phyloP scores from a whole-genome alignment of 2,797 vertebrate species.

The Neopelma chrysocephalum region DNA sequence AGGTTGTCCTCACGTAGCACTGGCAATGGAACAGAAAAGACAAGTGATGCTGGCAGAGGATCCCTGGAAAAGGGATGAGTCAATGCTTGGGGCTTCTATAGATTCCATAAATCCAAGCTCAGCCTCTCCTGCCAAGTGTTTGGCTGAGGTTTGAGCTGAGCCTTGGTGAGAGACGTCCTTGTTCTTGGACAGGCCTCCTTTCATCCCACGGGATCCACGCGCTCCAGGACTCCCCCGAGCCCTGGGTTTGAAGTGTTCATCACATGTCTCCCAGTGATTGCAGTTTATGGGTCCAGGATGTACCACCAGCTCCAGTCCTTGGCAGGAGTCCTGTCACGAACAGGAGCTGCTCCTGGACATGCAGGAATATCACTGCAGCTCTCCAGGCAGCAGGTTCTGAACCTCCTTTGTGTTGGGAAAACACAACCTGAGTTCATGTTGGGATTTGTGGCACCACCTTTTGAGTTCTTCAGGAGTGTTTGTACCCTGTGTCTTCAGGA shows the following conservation, averaged over 20 bases:
- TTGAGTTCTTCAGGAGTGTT: neutral
- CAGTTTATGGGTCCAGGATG: accelerated
- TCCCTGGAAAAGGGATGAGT: neutral
- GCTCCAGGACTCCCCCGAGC: neutral
- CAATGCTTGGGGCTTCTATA: accelerated
- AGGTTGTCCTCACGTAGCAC: accelerated
- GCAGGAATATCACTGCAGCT: accelerated
- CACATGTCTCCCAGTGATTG: neutral
- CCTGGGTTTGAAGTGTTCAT: neutral
- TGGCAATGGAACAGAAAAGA: neutral
- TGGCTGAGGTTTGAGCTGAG: neutral
- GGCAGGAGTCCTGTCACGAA: neutral
- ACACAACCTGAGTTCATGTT: neutral
- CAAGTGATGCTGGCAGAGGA: accelerated
- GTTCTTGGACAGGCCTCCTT: slow-evolving; percentile 34
- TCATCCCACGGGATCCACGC: neutral
- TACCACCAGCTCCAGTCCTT: neutral
- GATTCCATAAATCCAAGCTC: neutral
- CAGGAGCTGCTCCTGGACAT: neutral
- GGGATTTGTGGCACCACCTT: neutral
- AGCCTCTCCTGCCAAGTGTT: neutral
- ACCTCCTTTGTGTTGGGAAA: neutral
- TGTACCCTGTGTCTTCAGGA: neutral
- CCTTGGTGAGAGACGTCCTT: neutral
- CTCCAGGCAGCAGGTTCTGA: neutral